Evolutionary conservation across 2,113 vertebrate genomes (phyloP), one percentile per base, ranked within the genome.

Genomic region (Vireo altiloquus): DNA sequence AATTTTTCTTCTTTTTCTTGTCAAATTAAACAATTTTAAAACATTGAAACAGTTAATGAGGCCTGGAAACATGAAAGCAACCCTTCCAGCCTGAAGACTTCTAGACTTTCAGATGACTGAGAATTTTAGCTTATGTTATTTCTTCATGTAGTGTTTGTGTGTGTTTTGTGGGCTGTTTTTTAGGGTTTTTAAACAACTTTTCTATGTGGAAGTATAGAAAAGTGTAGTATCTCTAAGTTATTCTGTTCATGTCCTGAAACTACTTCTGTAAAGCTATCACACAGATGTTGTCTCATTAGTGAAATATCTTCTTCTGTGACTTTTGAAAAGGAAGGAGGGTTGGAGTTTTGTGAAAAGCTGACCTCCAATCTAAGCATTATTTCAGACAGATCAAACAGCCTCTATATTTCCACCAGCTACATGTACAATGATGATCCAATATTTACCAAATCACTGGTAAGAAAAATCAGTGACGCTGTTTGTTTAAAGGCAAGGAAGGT

Each of bases 401-500:
- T 70, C 21, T 71, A 23, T 6, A 40, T 44, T 90, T 79, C n/a
- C n/a, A 39, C 9, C 22, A 39, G 33, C 53, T 71, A 66, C 22
- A 25, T 3, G n/a, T 40, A 77, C 74, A 65, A 16, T 10, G 10
- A 44, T 13, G 15, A 77, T 20, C 27, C 30, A 61, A 15, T 42
- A 46, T 28, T 44, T 61, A 25, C 49, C 28, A 8, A n/a, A 64
- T 46, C 47, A 22, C 47, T 23, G 24, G 16, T 69, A 92, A 87
- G 75, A 94, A 89, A 65, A 83, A 61, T 42, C 53, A 77, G 52
- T 59, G 78, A 93, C 50, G 54, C 35, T 71, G 13, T 69, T 92
- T 35, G 30, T 47, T 94, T 88, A 97, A 98, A 98, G 96, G 96
- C 97, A 98, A 98, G 93, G 92, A 96, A 96, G 81, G 64, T 97